These are phyloP conservation scores for Scolopax rusticola DNA, from an alignment of 2,797 vertebrate species.

Conservation along the genomic window DNA sequence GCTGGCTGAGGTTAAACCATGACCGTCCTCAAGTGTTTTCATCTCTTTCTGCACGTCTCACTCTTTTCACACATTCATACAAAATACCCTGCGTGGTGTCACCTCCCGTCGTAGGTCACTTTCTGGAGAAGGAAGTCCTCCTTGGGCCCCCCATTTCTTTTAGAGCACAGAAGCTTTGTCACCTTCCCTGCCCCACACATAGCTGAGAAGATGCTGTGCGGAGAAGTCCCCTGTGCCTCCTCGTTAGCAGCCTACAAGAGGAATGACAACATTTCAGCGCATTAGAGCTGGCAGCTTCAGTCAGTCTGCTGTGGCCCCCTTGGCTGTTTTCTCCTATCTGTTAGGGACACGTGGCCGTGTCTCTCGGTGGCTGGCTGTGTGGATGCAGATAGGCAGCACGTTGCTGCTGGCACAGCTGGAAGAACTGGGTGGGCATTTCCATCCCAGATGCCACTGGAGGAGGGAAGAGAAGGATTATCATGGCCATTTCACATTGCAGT, in stretches of 20 bases:
- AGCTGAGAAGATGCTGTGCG: neutral
- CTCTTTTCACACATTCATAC: neutral
- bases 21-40: neutral
- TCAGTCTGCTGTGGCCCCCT: neutral
- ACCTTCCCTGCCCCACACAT: neutral
- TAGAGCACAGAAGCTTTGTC: neutral
- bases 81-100: accelerated
- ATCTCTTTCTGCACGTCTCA: neutral
- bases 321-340: slow-evolving; percentile 21
- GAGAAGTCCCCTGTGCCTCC: slow-evolving; percentile 9
- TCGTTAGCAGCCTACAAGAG: neutral
- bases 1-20: neutral
- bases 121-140: neutral
- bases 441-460: slow-evolving; percentile 1
- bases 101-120: accelerated
- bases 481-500: slow-evolving; percentile 21
- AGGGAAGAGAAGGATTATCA: neutral
- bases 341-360: neutral
- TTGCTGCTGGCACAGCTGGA: slow-evolving; percentile 36
- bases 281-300: slow-evolving; percentile 14
- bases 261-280: neutral
- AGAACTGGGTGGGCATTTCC: slow-evolving; percentile 43
- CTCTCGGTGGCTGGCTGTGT: neutral
- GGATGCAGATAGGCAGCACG: neutral
- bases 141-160: neutral